A percentile compares a stretch with the other conserved stretches of the same genome.
phyloP scores from a whole-genome alignment of 2,888 invertebrate genomes.

The Drosophila acutilabella region DNA sequence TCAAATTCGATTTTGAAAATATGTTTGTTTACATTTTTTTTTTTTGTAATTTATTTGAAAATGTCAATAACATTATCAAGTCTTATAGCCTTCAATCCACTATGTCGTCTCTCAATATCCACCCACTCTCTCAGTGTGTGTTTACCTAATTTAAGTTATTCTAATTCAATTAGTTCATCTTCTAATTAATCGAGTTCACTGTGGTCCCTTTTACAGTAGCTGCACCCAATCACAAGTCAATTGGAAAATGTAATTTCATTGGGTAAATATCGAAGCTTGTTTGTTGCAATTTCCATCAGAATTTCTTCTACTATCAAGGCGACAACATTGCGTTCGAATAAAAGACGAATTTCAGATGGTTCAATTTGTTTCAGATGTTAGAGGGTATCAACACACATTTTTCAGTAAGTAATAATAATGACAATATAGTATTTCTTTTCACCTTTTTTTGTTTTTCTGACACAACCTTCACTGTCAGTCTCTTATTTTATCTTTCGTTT shows the following conservation, averaged over 20 bases:
- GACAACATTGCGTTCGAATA: neutral
- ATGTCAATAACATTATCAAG: constrained; percentile 70
- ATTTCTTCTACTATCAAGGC: neutral
- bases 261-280: constrained; percentile 57
- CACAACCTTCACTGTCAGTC: too few species aligned
- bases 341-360: neutral
- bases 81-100: constrained; percentile 16
- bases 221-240: constrained; percentile 63
- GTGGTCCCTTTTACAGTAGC: constrained; percentile 25
- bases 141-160: constrained; percentile 81
- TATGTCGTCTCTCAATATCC: neutral
- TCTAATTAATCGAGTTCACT: constrained; percentile 70
- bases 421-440: too few species aligned
- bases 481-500: too few species aligned
- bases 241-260: constrained; percentile 75
- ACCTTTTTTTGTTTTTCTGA: too few species aligned
- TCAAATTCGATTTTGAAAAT: constrained; percentile 71
- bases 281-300: constrained; percentile 22
- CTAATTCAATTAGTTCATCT: constrained; percentile 77
- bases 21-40: constrained; percentile 30
- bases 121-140: constrained; percentile 27
- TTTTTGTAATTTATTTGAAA: constrained; percentile 38
- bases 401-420: too few species aligned
- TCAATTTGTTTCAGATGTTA: too few species aligned
- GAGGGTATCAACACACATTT: too few species aligned